Conservation (phyloP, 2,888 invertebrate species). For the Hymenopus coronatus region DNA sequence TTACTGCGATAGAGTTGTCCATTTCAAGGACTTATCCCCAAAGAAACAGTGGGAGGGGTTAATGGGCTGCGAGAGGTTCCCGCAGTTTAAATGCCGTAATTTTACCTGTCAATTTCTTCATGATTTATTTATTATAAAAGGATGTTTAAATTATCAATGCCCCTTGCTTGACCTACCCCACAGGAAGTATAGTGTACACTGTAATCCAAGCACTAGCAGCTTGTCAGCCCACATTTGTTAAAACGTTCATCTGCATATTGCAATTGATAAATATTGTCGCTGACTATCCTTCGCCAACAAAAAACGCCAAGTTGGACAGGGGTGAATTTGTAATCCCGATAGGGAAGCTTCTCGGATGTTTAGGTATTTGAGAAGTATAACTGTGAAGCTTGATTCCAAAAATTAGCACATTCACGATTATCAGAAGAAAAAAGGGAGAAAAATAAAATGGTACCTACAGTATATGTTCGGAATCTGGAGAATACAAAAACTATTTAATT, state of each 20-base stretch:
- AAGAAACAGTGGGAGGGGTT: not conserved
- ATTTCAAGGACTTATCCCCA: not conserved
- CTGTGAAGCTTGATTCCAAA: too few relatives aligned
- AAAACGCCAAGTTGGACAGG: too few relatives aligned
- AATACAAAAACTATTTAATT: too few relatives aligned
- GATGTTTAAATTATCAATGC: not conserved
- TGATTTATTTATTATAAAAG: not conserved
- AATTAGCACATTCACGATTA: too few relatives aligned
- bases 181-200: not conserved
- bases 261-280: not conserved
- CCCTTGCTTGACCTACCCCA: not conserved
- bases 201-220: not conserved
- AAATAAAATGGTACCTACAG: too few relatives aligned
- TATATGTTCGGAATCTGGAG: too few relatives aligned
- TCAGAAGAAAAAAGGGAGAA: too few relatives aligned
- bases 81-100: not conserved
- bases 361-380: too few relatives aligned
- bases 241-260: not conserved
- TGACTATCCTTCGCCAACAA: too few relatives aligned
- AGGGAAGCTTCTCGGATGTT: too few relatives aligned
- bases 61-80: not conserved
- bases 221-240: not conserved
- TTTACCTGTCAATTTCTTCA: not conserved
- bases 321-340: too few relatives aligned
- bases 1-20: not conserved